phyloP scores from a whole-genome alignment of 2,888 invertebrate species.

The Lacanobia wlatinum region DNA sequence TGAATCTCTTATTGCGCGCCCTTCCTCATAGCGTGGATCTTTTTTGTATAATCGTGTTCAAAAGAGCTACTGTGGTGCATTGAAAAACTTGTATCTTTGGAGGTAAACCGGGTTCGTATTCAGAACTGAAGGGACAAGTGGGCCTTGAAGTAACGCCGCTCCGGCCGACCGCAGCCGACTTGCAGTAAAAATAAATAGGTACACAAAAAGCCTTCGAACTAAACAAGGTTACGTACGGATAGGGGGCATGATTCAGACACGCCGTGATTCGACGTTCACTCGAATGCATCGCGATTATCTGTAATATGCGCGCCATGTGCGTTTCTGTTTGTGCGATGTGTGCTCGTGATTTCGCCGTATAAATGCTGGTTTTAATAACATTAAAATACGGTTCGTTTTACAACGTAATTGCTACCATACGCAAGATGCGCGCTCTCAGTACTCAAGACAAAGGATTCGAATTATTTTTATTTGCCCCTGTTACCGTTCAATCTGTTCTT shows the following conservation, averaged over 20 bases:
- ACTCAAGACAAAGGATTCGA: constrained; percentile 63
- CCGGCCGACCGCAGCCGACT: constrained; percentile 74
- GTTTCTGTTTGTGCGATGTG: constrained; percentile 59
- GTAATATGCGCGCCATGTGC: constrained; percentile 69
- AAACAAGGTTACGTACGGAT: constrained; percentile 77
- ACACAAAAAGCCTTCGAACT: constrained; percentile 76
- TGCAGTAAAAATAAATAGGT: constrained; percentile 78
- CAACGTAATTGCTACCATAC: constrained; percentile 61
- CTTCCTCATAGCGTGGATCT: constrained; percentile 75
- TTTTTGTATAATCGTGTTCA: constrained; percentile 65
- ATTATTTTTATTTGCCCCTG: constrained; percentile 66
- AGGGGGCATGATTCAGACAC: constrained; percentile 72
- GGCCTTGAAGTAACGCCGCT: constrained; percentile 79
- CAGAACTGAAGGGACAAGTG: constrained; percentile 82
- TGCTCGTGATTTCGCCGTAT: constrained; percentile 50
- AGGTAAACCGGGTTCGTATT: constrained; percentile 83
- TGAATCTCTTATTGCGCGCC: constrained; percentile 62
- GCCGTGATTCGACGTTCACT: constrained; percentile 76
- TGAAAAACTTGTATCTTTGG: constrained; percentile 78
- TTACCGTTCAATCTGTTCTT: constrained; percentile 71
- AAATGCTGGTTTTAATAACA: constrained; percentile 69
- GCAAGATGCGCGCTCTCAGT: constrained; percentile 49
- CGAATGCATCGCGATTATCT: constrained; percentile 73
- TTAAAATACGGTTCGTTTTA: constrained; percentile 61
- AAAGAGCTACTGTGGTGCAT: constrained; percentile 68